A percentile compares a stretch with the other conserved stretches of the same genome.
phyloP scores from a whole-genome alignment of 2,888 invertebrate species.

The Ornithoptera priamus region DNA sequence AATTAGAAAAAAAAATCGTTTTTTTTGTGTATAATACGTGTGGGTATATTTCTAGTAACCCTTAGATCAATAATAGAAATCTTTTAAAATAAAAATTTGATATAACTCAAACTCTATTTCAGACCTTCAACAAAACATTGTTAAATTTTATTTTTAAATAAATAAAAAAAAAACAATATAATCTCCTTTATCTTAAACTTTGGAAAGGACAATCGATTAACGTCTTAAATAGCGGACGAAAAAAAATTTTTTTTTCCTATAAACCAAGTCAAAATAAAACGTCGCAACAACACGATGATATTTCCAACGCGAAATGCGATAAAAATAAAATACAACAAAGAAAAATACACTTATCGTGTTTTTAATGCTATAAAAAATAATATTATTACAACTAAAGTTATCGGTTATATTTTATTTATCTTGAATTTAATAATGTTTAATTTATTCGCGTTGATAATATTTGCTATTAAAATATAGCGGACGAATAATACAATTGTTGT shows the following conservation, averaged over 20 bases:
- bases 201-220: background rate
- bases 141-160: no score
- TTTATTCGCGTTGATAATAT: conserved; percentile 47
- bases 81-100: no score
- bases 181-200: background rate
- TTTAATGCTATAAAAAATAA: conserved; percentile 45
- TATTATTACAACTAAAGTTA: conserved; percentile 62
- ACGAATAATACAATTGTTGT: conserved; percentile 21
- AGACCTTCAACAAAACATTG: no score
- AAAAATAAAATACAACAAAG: conserved; percentile 39
- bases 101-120: no score
- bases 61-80: no score
- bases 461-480: conserved; percentile 34
- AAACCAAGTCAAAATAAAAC: conserved; percentile 1
- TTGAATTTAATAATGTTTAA: conserved; percentile 61
- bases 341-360: conserved; percentile 51
- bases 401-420: conserved; percentile 66
- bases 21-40: no score
- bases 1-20: no score
- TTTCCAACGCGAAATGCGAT: conserved; percentile 30
- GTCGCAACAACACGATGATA: conserved; percentile 10
- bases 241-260: background rate
- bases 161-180: no score
- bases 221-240: background rate
- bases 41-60: no score